Evolutionary conservation across 1,140 invertebrate genomes (phyloP).

Genomic region (Drosophila rufa): DNA sequence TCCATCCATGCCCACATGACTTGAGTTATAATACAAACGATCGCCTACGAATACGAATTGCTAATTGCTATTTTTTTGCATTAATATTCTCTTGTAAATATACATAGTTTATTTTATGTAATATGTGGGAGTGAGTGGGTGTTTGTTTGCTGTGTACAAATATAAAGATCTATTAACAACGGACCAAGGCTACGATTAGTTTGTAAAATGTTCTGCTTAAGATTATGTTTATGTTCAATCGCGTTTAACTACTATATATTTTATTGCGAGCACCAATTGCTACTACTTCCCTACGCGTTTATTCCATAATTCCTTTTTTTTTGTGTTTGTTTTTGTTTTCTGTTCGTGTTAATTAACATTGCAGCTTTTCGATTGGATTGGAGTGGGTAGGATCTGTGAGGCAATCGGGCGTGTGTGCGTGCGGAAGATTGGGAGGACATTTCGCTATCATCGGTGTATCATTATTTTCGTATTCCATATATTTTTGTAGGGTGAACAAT

Average conservation of each 20-base stretch:
- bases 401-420: constrained; percentile 4
- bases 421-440: constrained; percentile 9
- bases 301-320: constrained; percentile 5
- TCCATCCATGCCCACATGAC: constrained; percentile 22
- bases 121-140: constrained; percentile 27
- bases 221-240: constrained; percentile 40
- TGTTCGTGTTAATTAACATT: constrained; percentile 29
- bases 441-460: constrained; percentile 12
- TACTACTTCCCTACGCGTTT: constrained; percentile 40
- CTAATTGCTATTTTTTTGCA: constrained; percentile 9
- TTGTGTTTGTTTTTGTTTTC: too few relatives aligned
- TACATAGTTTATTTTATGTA: constrained; percentile 58
- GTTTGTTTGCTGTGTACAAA: constrained; percentile 18
- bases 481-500: constrained; percentile 14
- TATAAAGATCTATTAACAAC: constrained; percentile 77
- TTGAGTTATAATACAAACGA: constrained; percentile 26
- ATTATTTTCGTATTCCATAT: constrained; percentile 3
- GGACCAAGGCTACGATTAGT: constrained; percentile 63
- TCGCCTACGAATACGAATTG: constrained; percentile 23
- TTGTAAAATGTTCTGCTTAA: constrained; percentile 37
- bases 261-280: constrained; percentile 74
- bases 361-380: constrained; percentile 8
- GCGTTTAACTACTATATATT: constrained; percentile 44
- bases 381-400: constrained; percentile 21
- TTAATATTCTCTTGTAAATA: constrained; percentile 39